Percentiles rank a stretch among this genome's conserved stretches.
Evolutionary conservation across 1,140 invertebrate genomes (phyloP).

Genomic region (Sitophilus oryzae): DNA sequence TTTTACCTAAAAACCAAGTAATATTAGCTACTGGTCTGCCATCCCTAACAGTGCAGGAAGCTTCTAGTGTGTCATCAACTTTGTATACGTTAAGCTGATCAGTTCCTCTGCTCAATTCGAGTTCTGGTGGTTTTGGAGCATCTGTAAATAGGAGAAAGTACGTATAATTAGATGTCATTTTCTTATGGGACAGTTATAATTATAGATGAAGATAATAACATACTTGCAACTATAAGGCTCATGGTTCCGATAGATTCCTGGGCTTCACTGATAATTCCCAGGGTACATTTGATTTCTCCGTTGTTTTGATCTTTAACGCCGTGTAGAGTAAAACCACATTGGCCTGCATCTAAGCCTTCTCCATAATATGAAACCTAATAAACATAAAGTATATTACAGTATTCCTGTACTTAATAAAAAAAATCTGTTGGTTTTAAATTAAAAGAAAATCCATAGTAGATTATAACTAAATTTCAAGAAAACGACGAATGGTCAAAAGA

Average conservation of each 20-base stretch:
- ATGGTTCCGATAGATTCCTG: conserved; percentile 53
- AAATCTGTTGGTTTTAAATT: too few species aligned
- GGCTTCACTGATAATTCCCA: conserved; percentile 48
- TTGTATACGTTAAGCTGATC: conserved; percentile 46
- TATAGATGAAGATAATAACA: too few species aligned
- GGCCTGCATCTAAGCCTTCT: conserved; percentile 51
- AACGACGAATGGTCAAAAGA: too few species aligned
- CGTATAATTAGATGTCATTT: too few species aligned
- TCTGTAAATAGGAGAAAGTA: too few species aligned
- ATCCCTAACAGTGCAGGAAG: conserved; percentile 58
- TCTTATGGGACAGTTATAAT: too few species aligned
- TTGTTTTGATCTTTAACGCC: conserved; percentile 57
- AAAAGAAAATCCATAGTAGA: too few species aligned
- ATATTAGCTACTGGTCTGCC: conserved; percentile 68
- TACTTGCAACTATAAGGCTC: conserved; percentile 64
- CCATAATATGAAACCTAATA: conserved; percentile 50
- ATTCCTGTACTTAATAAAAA: not conserved
- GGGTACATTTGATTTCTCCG: conserved; percentile 60
- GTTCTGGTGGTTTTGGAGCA: conserved; percentile 53
- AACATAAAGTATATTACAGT: not conserved
- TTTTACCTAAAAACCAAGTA: conserved; percentile 60
- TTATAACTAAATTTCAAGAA: too few species aligned
- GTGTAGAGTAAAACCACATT: conserved; percentile 62
- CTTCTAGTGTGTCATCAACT: conserved; percentile 55
- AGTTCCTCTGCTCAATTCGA: conserved; percentile 49